Base-by-base conservation (phyloP, 2,888 invertebrate species). In the Achlya flavicornis region DNA sequence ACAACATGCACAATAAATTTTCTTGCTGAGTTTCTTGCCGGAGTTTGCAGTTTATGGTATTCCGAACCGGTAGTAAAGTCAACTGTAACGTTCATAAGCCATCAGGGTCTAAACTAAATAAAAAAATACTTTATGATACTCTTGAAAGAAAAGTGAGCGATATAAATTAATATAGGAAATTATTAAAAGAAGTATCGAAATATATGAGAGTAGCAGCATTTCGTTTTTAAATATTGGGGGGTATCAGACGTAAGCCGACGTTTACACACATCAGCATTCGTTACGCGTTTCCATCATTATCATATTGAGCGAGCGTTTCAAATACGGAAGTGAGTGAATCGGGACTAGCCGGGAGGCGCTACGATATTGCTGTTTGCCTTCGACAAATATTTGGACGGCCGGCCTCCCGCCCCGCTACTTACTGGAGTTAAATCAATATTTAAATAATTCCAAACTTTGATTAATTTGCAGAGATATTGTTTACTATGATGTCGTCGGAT, bases 381-480 rank as follows among this genome's bases (percentile, higher is more conserved):
- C 79, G 58, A 78, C 90, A 89, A 92, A 93, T 86, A 87, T 91
- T 92, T 89, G 87, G 72, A 68, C 80, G 76, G 70, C 69, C 74
- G 74, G 69, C 69, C 81, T 77, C 76, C 79, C 85, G 77, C 81
- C 85, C 86, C 87, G 86, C 87, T 91, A 90, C 92, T 91, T 91
- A 91, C 90, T 85, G 89, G 88, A 92, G 92, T 92, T 93, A 92
- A 83, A 91, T 89, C 90, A 93, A 93, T 93, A 93, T 93, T 93
- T 86, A 90, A 93, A 92, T 92, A 82, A 91, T 91, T 91, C 90
- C 83, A 91, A 93, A 93, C 89, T 93, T 93, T 93, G 91, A 93
- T 93, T 93, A 93, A 93, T 93, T 93, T 84, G 86, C 87, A 87
- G 87, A 89, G 79, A 87, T 87, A 89, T 85, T 93, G 91, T 93